Base-by-base conservation (phyloP, 1,140 invertebrate genomes). In the Euura saliciscinereae region DNA sequence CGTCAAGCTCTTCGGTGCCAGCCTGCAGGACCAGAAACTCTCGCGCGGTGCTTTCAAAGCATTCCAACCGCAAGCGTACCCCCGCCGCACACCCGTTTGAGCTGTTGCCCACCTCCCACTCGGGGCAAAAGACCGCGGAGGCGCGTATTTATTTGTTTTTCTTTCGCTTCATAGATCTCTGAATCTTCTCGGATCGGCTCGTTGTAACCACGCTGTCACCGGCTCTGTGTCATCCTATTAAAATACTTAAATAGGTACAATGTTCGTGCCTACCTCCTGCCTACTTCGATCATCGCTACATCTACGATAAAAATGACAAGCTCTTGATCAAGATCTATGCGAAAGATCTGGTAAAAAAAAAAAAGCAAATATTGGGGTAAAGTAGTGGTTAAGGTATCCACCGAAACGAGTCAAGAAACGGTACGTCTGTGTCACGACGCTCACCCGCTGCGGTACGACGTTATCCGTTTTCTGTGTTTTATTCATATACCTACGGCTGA, bases 41-140 rank as follows among this genome's bases (percentile, higher is more conserved):
- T 28, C 28, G 81, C 83, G 86, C 86, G 86, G 86, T 80, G 83
- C 84, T 28, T 85, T 86, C 86, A 87, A 87, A 88, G 86, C 86
- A 88, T 88, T 88, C 86, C 86, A 82, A 82, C 83, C 82, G 79
- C 82, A 81, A 85, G 81, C 82, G 81, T 78, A 82, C 81, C 80
- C 77, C 78, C 78, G 76, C 72, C 76, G 67, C 74, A 76, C 72
- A 73, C 70, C 73, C 70, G 1, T 8, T 46, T 28, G 11, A 44
- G 45, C 11, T 45, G n/a, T 13, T 64, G 13, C 66, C 43, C 65
- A 59, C 51, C 43, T 65, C 67, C 66, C 46, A 68, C 69, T 65
- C 70, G 74, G 73, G 74, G 76, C 77, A 78, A 71, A 67, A 64
- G 66, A 59, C 51, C 51, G 51, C 51, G 10, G 51, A 59, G 42